Evolutionary conservation across 2,888 invertebrate genomes (phyloP), one percentile per base, ranked within the genome.

Genomic region (Tetragonisca angustula): DNA sequence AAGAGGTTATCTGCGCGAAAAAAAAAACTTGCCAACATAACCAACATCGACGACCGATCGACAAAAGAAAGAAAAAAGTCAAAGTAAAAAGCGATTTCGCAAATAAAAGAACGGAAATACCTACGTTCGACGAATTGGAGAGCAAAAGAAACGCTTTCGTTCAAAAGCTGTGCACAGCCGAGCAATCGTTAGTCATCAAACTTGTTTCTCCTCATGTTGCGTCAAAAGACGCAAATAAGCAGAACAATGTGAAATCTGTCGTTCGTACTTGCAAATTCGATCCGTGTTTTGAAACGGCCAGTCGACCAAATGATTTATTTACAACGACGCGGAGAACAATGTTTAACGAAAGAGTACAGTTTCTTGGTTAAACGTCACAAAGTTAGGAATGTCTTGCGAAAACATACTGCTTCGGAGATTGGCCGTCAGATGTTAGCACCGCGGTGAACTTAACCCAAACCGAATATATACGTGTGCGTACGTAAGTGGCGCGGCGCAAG

Each of bases 371-470:
- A 27, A 61, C 32, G 68, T 43, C 43, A 4, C 32, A 9, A 9
- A 9, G 36, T 24, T 24, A 36, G 21, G 4, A 9, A 11, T 11
- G 32, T 0, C 54, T 19, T 4, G 27, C 24, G 19, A 67, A 52
- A 52, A 15, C 59, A 32, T 11, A 27, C 6, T 21, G 11, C 6
- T 76, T n/a, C 0, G 2, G 15, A 0, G 17, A 27, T 9, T 4
- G 6, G 11, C 49, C 75, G 82, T 50, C 6, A 67, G 82, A 81
- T 70, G 82, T 49, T 49, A 49, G 82, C 65, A 75, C 52, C 50
- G 54, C 0, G 11, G 21, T 15, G 4, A 59, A 59, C 56, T n/a
- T 59, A n/a, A 15, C 56, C 56, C 4, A 56, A 56, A 64, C n/a
- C 11, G 9, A 43, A 2, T 17, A 36, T 11, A 43, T 11, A 43